Evolutionary conservation across 1,140 invertebrate species (phyloP), one percentile per base, ranked within the genome.

Genomic region (Ephestia elutella): DNA sequence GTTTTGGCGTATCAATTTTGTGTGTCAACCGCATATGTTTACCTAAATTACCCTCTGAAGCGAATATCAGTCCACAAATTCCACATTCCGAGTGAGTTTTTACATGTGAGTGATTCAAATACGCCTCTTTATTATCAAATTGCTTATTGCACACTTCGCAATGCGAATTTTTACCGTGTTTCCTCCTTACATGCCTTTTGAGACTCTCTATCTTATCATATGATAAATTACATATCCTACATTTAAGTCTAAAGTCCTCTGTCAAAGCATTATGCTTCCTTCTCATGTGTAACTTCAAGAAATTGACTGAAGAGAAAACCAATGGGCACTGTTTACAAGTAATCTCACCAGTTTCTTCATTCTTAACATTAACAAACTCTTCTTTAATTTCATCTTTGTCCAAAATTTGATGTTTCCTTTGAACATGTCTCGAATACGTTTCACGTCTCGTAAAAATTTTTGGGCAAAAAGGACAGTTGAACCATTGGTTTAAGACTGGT

Each of bases 141-240:
- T 87, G 75, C 63, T 80, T 86, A 51, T 79, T 82, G 51, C 85
- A 87, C 7, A 80, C 71, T 28, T 82, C 75, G 56, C 85, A 87
- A 49, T 73, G 72, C 1, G 77, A 72, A 2, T 73, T 73, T n/a
- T 77, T 68, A 19, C 81, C 82, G 30, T 87, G 85, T 73, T 87
- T 87, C 28, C 85, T 75, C 50, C 78, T 64, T 8, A 87, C 72
- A 61, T 87, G 85, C 5, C 83, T 62, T 63, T 87, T 87, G 4
- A 87, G 62, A 56, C 85, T 87, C 55, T 87, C 85, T 15, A 84
- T 75, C 65, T 82, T 87, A 56, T 85, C 76, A 35, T 87, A 87
- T 0, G 85, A 87, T 50, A 87, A 63, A 63, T 84, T 79, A 56
- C 85, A 87, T 48, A 87, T 75, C 51, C 71, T 75, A 63, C 85